Base-by-base conservation (phyloP, 2,113 vertebrate species). In the Girardinichthys multiradiatus region DNA sequence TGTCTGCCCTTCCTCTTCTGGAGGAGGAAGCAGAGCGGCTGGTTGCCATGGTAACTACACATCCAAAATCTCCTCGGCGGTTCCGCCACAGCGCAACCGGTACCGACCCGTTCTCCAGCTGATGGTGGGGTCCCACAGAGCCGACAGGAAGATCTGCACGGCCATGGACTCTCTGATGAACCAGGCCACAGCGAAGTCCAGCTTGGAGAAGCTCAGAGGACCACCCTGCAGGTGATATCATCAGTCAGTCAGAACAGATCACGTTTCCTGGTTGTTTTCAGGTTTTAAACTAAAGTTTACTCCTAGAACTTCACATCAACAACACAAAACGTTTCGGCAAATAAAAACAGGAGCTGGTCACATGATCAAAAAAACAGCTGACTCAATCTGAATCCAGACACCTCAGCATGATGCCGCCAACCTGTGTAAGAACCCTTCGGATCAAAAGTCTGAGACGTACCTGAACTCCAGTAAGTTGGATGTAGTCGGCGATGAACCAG, bases 81-180 rank as follows among this genome's bases (percentile, higher is more conserved):
- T 99, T 72, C 98, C 98, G 35, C 98, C 98, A 28, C 98, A 99
- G 82, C 98, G 97, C 76, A 99, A 91, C 8, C 98, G 94, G 90
- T 98, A 99, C 30, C 97, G 96, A 11, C 97, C 97, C 8, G 97
- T 98, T 87, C 98, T 95, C 98, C 98, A 99, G 94, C 97, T 97
- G 92, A 99, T 98, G 0, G 97, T 99, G 9, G 98, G 97, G 88
- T 99, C 98, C 97, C 98, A 99, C 58, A 99, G 93, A 15, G 98
- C 98, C 2, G 98, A 99, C n/a, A 99, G 90, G 92, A 99, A 99
- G 87, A 99, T 99, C 91, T 98, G 97, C 85, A 99, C 96, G 1
- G 96, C 96, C 97, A 99, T 98, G 17, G 98, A 98, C 93, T 99
- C 98, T 30, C 98, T 90, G 94, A 99, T 99, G 94, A 99, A 99